These are phyloP conservation scores for Stenodema calcarata DNA, from an alignment of 2,888 invertebrate genomes.

Conservation along the genomic window DNA sequence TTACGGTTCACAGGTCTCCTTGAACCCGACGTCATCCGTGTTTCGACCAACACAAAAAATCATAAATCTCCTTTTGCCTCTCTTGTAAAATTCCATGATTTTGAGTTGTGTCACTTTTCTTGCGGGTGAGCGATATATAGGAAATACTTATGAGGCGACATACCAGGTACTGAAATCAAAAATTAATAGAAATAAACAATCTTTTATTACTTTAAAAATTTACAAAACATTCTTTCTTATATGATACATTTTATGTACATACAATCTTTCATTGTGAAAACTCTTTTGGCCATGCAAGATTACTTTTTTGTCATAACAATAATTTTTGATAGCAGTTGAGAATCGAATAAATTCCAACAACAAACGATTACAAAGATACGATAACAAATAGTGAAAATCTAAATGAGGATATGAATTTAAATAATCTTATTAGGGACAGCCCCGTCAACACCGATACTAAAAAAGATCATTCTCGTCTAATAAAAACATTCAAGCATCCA, in stretches of 20 bases:
- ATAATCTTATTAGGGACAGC: background rate
- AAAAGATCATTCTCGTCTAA: background rate
- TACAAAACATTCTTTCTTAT: constrained; percentile 23
- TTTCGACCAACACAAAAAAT: too few relatives aligned
- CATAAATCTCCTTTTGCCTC: too few relatives aligned
- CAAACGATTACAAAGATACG: background rate
- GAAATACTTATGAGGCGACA: too few relatives aligned
- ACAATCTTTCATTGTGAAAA: background rate
- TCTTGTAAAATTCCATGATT: too few relatives aligned
- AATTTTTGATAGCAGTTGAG: background rate
- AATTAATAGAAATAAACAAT: constrained; percentile 22
- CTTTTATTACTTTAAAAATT: constrained; percentile 24
- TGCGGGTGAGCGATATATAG: too few relatives aligned
- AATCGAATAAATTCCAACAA: background rate
- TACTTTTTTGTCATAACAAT: background rate
- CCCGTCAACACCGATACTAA: background rate
- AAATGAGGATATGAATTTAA: background rate
- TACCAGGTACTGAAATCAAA: too few relatives aligned
- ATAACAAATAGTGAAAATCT: background rate
- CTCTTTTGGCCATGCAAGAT: background rate
- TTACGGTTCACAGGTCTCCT: too few relatives aligned
- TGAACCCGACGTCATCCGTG: too few relatives aligned
- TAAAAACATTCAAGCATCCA: background rate
- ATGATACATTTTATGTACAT: constrained; percentile 34
- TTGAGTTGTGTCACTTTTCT: too few relatives aligned